Conservation (phyloP, 2,888 invertebrate genomes). For the Uloborus plumipes region DNA sequence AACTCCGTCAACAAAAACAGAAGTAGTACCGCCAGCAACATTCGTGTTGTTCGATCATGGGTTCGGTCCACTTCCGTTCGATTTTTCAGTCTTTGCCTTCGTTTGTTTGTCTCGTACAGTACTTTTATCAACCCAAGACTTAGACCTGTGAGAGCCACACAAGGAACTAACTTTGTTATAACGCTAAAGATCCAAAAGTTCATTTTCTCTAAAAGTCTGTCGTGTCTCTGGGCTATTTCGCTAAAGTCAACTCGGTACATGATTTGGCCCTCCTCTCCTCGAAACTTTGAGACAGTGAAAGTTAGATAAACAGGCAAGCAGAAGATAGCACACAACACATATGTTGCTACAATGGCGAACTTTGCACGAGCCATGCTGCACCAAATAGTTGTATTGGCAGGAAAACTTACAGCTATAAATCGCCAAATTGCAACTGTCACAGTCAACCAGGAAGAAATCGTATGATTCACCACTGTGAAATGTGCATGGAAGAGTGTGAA, state of each 20-base stretch:
- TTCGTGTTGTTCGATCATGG: slow-evolving; percentile 85
- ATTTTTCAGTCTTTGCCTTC: slow-evolving; percentile 66
- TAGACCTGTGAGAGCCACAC: slow-evolving; percentile 83
- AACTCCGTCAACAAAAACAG: slow-evolving; percentile 90
- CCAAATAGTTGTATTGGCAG: slow-evolving; percentile 61
- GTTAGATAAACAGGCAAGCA: slow-evolving; percentile 89
- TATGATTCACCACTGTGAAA: slow-evolving; percentile 88
- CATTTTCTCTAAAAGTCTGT: slow-evolving; percentile 73
- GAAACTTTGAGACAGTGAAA: slow-evolving; percentile 76
- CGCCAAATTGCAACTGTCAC: slow-evolving; percentile 94
- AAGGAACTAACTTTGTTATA: slow-evolving; percentile 91
- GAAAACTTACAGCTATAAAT: slow-evolving; percentile 79
- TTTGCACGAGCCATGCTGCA: slow-evolving; percentile 85
- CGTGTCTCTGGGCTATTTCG: slow-evolving; percentile 76
- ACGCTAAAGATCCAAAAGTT: slow-evolving; percentile 95
- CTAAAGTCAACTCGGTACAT: slow-evolving; percentile 76
- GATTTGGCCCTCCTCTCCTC: slow-evolving; percentile 16
- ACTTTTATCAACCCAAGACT: slow-evolving; percentile 71
- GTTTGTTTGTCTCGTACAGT: slow-evolving; percentile 67
- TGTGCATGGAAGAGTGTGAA: slow-evolving; percentile 92
- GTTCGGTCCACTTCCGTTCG: slow-evolving; percentile 54
- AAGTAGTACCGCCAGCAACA: slow-evolving; percentile 89
- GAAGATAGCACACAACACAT: slow-evolving; percentile 85
- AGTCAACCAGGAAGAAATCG: slow-evolving; percentile 93
- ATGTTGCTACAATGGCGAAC: slow-evolving; percentile 83